phyloP scores from a whole-genome alignment of 2,113 vertebrate genomes.

The Pampusana beccarii region DNA sequence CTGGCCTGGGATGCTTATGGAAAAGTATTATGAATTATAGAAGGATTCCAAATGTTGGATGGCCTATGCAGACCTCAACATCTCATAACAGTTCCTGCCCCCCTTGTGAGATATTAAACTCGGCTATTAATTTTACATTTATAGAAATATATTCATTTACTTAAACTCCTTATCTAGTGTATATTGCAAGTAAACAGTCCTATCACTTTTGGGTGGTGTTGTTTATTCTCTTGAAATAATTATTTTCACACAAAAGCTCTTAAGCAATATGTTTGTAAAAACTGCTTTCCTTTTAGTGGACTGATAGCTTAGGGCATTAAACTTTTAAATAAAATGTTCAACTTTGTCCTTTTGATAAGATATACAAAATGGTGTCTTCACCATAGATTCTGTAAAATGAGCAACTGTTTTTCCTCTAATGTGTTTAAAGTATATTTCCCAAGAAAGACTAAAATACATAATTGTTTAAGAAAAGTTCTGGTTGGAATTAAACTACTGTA shows the following conservation, averaged over 20 bases:
- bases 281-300: not conserved
- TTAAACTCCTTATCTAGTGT: not conserved
- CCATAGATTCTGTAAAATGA: not conserved
- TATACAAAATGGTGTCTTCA: not conserved
- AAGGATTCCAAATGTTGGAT: not conserved
- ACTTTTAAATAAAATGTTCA: not conserved
- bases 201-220: not conserved
- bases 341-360: not conserved
- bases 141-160: not conserved
- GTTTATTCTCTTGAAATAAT: not conserved
- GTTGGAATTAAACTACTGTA: not conserved
- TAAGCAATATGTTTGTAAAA: not conserved
- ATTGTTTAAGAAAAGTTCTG: not conserved
- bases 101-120: not conserved
- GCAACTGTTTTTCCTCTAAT: not conserved
- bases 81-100: not conserved
- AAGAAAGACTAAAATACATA: not conserved
- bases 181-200: not conserved
- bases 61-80: not conserved
- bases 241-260: not conserved
- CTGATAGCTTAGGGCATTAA: not conserved
- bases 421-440: not conserved
- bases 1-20: not conserved
- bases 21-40: not conserved
- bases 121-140: not conserved